Evolutionary conservation across 1,140 invertebrate genomes (phyloP).

Genomic region (Probaryconus sp.): DNA sequence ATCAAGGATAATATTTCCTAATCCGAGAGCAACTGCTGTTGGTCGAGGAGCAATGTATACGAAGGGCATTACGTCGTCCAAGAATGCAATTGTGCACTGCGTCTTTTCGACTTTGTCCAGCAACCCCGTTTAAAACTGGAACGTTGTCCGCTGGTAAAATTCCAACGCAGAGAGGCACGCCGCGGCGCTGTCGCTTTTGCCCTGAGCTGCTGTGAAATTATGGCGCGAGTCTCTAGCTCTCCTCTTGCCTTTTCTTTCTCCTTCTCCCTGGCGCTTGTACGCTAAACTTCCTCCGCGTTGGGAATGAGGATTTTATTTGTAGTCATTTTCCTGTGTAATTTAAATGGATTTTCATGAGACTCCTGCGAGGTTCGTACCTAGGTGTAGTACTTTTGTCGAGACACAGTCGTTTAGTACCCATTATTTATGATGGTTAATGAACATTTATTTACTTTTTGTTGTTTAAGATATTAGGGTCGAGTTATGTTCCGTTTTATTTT

Average conservation of each 20-base stretch:
- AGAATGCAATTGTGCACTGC: constrained; percentile 64
- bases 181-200: constrained; percentile 30
- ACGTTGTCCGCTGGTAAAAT: constrained; percentile 39
- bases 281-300: constrained; percentile 29
- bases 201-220: constrained; percentile 29
- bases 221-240: constrained; percentile 23
- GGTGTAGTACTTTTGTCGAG: constrained; percentile 23
- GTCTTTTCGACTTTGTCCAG: constrained; percentile 38
- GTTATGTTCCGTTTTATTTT: too few species aligned
- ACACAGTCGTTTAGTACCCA: constrained; percentile 30
- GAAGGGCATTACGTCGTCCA: constrained; percentile 65
- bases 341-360: constrained; percentile 40
- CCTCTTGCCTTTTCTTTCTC: constrained; percentile 20
- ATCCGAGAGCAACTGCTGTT: constrained; percentile 22
- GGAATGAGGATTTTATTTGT: constrained; percentile 41
- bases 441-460: constrained; percentile 18
- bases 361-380: constrained; percentile 8
- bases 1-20: too few species aligned
- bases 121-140: constrained; percentile 36
- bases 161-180: constrained; percentile 28
- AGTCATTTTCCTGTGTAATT: constrained; percentile 41
- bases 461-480: constrained; percentile 22
- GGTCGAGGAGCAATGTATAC: constrained; percentile 56
- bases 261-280: constrained; percentile 5
- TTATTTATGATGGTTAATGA: constrained; percentile 23